These are phyloP conservation scores for Ranitomeya variabilis DNA, from an alignment of 2,113 vertebrate genomes.

Conservation along the genomic window DNA sequence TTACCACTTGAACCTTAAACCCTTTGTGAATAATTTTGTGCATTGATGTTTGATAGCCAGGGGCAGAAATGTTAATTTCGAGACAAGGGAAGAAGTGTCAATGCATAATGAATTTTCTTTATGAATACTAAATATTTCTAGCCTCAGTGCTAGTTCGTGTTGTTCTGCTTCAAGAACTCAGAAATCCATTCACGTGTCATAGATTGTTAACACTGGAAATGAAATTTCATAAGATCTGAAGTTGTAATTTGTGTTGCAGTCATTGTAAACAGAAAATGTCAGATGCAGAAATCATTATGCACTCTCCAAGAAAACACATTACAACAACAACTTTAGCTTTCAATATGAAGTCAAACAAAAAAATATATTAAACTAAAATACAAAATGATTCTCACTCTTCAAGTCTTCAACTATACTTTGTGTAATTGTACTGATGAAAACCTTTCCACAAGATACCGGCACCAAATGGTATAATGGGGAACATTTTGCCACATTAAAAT, in stretches of 20 bases:
- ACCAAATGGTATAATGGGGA: too few relatives aligned
- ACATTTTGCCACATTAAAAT: too few relatives aligned
- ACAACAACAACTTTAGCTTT: not conserved
- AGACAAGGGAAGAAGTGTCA: slow-evolving; percentile 69
- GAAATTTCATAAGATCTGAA: not conserved
- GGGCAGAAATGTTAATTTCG: slow-evolving; percentile 75
- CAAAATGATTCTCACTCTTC: too few relatives aligned
- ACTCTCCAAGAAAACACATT: not conserved
- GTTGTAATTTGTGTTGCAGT: not conserved
- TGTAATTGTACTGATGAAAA: too few relatives aligned
- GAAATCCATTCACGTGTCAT: slow-evolving; percentile 58
- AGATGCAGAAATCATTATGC: not conserved
- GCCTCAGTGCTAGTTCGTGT: slow-evolving; percentile 60
- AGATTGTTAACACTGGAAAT: slow-evolving; percentile 35
- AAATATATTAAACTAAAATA: too few relatives aligned
- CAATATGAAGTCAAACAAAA: not conserved
- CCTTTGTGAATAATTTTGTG: slow-evolving; percentile 77
- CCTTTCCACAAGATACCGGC: too few relatives aligned
- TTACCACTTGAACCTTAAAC: slow-evolving; percentile 79
- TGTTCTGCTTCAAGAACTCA: slow-evolving; percentile 59
- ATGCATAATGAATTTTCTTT: slow-evolving; percentile 68
- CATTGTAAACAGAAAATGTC: not conserved
- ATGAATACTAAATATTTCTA: slow-evolving; percentile 69
- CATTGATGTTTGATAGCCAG: slow-evolving; percentile 77
- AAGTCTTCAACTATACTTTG: too few relatives aligned